Base-by-base conservation (phyloP, 2,797 vertebrate genomes). In the Dipus sagitta region DNA sequence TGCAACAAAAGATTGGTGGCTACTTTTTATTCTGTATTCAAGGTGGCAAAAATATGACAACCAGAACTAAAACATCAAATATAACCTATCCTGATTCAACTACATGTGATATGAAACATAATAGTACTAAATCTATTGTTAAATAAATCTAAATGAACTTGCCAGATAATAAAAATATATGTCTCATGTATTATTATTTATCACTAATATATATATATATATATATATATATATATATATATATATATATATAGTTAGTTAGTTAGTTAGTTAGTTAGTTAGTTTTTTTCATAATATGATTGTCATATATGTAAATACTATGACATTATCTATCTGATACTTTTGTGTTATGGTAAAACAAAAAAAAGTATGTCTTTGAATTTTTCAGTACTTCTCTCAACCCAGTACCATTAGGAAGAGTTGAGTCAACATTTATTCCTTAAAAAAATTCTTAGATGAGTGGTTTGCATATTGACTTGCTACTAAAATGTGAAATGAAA, bases 71-170 rank as follows among this genome's bases (percentile, higher is more conserved):
- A 93, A 94, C 94, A 91, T 95, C 92, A 96, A 93, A 78, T 64
- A 47, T 38, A 91, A 96, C 93, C 76, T 93, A 84, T 93, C 87
- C 90, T 86, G 32, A 42, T 42, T 96, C 87, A 94, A 90, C 95
- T 95, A 90, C 26, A 79, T 62, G 21, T 71, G 89, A 91, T 82
- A 96, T 26, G 68, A 90, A 91, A 90, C 34, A 79, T 20, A 83
- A 86, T 88, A 91, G n/a, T 62, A 92, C 83, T 91, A 96, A 92
- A 92, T 67, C n/a, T 18, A 90, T 79, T 94, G 80, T 91, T 87
- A 92, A 28, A 74, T 76, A 62, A 75, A 82, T 76, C 26, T 67
- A 68, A 83, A 65, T 82, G 2, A 77, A 34, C 20, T 30, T 24
- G 47, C 58, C 71, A 91, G 32, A 77, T 93, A 80, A 89, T 62